phyloP scores from a whole-genome alignment of 2,888 invertebrate genomes.

The Lomographa bimaculata region DNA sequence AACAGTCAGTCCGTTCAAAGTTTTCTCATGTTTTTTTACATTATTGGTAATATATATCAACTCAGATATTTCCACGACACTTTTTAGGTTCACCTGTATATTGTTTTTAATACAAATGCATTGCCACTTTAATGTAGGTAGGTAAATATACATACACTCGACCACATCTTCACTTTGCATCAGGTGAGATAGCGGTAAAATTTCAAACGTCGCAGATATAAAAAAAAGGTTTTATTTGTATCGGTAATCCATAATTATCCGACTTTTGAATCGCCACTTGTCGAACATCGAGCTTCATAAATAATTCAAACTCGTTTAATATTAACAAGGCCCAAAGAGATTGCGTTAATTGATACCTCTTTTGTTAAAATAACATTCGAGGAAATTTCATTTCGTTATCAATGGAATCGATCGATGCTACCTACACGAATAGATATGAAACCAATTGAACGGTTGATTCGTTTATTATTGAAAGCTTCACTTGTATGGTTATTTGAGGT shows the following conservation, averaged over 20 bases:
- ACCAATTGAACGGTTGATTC: conserved; percentile 2
- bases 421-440: not conserved
- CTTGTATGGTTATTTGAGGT: conserved; percentile 8
- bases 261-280: conserved; percentile 8
- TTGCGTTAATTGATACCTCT: conserved; percentile 15
- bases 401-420: conserved; percentile 17
- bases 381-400: conserved; percentile 14
- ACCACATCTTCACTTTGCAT: too few relatives aligned
- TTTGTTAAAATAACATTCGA: conserved; percentile 21
- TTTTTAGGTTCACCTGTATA: too few relatives aligned
- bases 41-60: too few relatives aligned
- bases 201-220: too few relatives aligned
- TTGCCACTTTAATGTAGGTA: too few relatives aligned
- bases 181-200: too few relatives aligned
- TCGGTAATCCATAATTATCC: conserved; percentile 7
- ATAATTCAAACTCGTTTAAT: conserved; percentile 17
- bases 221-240: too few relatives aligned
- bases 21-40: too few relatives aligned
- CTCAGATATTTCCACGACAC: too few relatives aligned
- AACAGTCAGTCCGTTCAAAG: too few relatives aligned
- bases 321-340: conserved; percentile 11
- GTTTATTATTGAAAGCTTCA: conserved; percentile 21
- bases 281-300: conserved; percentile 13
- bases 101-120: too few relatives aligned
- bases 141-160: too few relatives aligned